Evolutionary conservation across 2,113 vertebrate species (phyloP), one percentile per base, ranked within the genome.

Genomic region (Grantiella picta): DNA sequence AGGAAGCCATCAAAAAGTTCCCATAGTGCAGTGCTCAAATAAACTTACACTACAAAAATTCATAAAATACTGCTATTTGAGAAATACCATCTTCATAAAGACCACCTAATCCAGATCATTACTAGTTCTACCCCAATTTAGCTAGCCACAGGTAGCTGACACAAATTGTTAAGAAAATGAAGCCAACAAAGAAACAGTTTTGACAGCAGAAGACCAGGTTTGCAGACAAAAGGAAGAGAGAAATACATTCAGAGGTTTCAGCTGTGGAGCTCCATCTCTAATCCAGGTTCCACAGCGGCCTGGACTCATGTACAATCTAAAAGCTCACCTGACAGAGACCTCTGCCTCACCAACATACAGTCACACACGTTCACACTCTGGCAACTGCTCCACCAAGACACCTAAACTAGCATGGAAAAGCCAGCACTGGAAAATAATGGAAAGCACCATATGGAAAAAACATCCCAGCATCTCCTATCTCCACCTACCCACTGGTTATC

Each of bases 301-400:
- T 59, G 19, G 28, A 64, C 33, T 80, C 64, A 57, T 25, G n/a
- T 36, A 45, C 20, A 50, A 16, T 5, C 42, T 47, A 14, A 35
- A 36, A 4, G 3, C 52, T 68, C 38, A 64, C 36, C 19, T 50
- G 44, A 75, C 40, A 45, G 27, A 50, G 5, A 25, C 8, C 36
- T 40, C 22, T 50, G 47, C 40, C 49, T 82, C 85, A 31, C 45
- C n/a, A 54, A 44, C 50, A 72, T 9, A 57, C 10, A 65, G 9
- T 29, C 40, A 82, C 63, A 64, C 25, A 7, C 0, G 0, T 0
- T 1, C 56, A 40, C 3, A 8, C 45, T 38, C 42, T 10, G 24
- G 38, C 59, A 60, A 29, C 47, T 38, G 52, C 45, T 80, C 47
- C 56, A 73, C 53, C 27, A 38, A 52, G 17, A 73, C 47, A 73